These are phyloP conservation scores for Sarcophilus harrisii DNA, from an alignment of 2,797 vertebrate genomes.

Conservation along the genomic window DNA sequence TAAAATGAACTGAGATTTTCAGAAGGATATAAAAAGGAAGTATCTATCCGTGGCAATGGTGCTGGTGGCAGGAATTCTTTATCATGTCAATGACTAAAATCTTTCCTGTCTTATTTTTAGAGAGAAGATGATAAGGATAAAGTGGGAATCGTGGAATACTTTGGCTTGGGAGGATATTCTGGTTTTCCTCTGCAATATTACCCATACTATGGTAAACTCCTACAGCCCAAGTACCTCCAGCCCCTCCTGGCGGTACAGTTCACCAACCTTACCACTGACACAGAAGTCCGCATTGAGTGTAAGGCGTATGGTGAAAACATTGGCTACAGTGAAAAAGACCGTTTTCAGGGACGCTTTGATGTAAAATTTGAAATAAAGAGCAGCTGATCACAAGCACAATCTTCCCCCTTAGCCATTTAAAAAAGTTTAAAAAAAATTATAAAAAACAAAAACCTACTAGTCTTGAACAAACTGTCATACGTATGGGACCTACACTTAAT, in stretches of 20 bases:
- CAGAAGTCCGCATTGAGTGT: constrained; percentile 95
- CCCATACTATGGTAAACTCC: constrained; percentile 95
- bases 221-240: constrained; percentile 95
- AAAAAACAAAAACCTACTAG: constrained; percentile 93
- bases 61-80: too few species aligned
- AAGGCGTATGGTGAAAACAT: constrained; percentile 94
- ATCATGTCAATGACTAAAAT: not conserved
- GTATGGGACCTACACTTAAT: constrained; percentile 99
- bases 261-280: constrained; percentile 88
- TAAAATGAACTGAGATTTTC: not conserved
- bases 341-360: constrained; percentile 99
- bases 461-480: constrained; percentile 99
- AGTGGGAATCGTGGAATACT: constrained; percentile 89
- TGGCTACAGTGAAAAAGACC: constrained; percentile 95
- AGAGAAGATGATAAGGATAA: constrained; percentile 89
- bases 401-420: constrained; percentile 87
- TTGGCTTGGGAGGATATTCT: constrained; percentile 83
- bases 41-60: not conserved
- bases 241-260: constrained; percentile 96
- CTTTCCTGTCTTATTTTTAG: constrained; percentile 80
- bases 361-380: constrained; percentile 93
- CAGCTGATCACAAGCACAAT: constrained; percentile 93
- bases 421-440: constrained; percentile 80
- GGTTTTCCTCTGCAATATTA: constrained; percentile 98
- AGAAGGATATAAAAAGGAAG: not conserved